Conservation (phyloP, 2,888 invertebrate species). For the Microctonus hyperodae region DNA sequence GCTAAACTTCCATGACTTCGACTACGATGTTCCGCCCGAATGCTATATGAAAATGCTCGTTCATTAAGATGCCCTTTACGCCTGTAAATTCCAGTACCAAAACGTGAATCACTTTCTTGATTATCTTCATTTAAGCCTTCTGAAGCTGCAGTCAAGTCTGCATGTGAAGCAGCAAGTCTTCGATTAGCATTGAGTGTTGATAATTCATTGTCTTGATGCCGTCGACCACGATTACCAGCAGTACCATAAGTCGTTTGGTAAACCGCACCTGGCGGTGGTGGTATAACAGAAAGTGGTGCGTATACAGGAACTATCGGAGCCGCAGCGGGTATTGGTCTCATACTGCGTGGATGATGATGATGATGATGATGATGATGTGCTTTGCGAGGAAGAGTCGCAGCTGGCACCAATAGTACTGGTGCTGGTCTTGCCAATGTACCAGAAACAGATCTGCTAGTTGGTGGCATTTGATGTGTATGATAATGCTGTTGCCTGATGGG, state of each 20-base stretch:
- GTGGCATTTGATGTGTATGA: slow-evolving; percentile 53
- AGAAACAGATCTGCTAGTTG: slow-evolving; percentile 56
- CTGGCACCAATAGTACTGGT: slow-evolving; percentile 66
- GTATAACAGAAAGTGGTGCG: slow-evolving; percentile 66
- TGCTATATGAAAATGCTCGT: slow-evolving; percentile 92
- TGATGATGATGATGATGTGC: slow-evolving; percentile 45
- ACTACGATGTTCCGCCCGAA: slow-evolving; percentile 91
- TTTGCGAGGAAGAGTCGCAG: slow-evolving; percentile 64
- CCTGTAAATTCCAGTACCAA: slow-evolving; percentile 85
- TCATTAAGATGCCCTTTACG: slow-evolving; percentile 93
- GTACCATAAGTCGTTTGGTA: slow-evolving; percentile 67
- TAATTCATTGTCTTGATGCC: slow-evolving; percentile 45
- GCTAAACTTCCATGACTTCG: slow-evolving; percentile 91
- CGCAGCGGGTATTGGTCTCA: slow-evolving; percentile 61
- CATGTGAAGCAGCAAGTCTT: slow-evolving; percentile 56
- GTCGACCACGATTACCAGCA: slow-evolving; percentile 63
- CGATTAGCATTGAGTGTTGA: slow-evolving; percentile 52
- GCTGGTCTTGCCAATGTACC: slow-evolving; percentile 59
- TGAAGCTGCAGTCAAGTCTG: slow-evolving; percentile 52
- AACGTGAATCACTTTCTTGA: slow-evolving; percentile 67
- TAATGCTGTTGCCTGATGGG: slow-evolving; percentile 56
- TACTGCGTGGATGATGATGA: slow-evolving; percentile 57
- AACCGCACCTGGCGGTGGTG: slow-evolving; percentile 70
- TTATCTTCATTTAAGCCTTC: slow-evolving; percentile 26
- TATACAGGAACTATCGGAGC: slow-evolving; percentile 66